Base-by-base conservation (phyloP, 2,113 vertebrate genomes). In the Chitala chitala region DNA sequence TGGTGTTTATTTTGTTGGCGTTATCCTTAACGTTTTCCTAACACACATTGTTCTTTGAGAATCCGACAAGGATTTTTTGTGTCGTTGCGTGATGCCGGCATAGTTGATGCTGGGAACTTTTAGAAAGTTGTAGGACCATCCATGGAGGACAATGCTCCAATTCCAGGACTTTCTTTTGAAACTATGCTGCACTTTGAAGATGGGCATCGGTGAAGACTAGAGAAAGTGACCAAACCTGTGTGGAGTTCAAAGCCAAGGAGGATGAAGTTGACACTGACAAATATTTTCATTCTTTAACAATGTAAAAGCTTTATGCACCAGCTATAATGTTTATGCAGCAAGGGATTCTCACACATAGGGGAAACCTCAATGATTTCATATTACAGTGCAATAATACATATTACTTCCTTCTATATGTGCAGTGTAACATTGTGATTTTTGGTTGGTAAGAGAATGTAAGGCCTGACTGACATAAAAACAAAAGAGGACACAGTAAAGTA, bases 341-440 rank as follows among this genome's bases (percentile, higher is more conserved):
- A 38, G 26, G 29, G 56, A n/a, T 58, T 46, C 4, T 50, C 42
- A 51, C 24, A 44, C 56, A 38, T 72, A 7, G 22, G 54, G 71
- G 78, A 72, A 68, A 53, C 73, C 59, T 40, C 75, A 69, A 77
- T 56, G 50, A 66, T 77, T 80, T 70, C 68, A 77, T 74, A 78
- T 77, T 71, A 33, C 78, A 73, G 81, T 86, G 84, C 83, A 86
- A 86, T 87, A 86, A 81, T 72, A 53, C 56, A n/a, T 80, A 82
- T 76, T 72, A 73, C 71, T 17, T 44, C 13, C 15, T 33, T 65
- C 40, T 59, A 70, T 81, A 75, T 80, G 78, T 81, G 75, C 73
- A 76, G 76, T 81, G 68, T 56, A 56, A 55, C 44, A 50, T 42
- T 36, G 33, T 58, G 22, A 58, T 74, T 84, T 79, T 58, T 48